Percentiles rank a stretch among this genome's conserved stretches.
Evolutionary conservation across 2,113 vertebrate genomes (phyloP).

Genomic region (Ailurus styani): DNA sequence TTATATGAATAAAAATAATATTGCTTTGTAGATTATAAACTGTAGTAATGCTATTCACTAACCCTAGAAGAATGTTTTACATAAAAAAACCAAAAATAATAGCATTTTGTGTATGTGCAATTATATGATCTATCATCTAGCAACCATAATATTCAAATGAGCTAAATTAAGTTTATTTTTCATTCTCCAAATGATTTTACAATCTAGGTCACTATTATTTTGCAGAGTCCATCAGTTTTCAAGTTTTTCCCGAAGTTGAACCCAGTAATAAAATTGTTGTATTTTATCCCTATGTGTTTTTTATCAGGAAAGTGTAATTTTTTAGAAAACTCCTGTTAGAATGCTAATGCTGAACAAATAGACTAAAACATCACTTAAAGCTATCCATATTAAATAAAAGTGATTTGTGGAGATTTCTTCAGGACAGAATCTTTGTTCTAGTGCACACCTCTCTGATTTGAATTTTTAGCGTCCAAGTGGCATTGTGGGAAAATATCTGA

Average conservation of each 20-base stretch:
- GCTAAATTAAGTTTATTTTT: background rate
- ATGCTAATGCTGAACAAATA: background rate
- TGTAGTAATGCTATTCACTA: background rate
- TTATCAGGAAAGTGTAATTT: background rate
- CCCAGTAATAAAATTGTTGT: background rate
- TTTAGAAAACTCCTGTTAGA: background rate
- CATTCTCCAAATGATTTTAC: background rate
- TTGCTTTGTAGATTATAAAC: background rate
- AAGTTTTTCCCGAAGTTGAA: background rate
- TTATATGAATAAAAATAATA: background rate
- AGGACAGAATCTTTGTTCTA: background rate
- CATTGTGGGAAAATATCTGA: background rate
- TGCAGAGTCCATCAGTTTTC: background rate
- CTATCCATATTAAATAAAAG: background rate
- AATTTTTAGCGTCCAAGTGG: background rate
- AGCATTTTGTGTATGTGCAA: background rate
- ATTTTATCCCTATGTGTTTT: background rate
- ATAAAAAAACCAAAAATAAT: background rate
- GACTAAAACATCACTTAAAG: background rate
- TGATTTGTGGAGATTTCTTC: background rate
- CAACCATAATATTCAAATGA: background rate
- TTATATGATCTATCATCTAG: background rate
- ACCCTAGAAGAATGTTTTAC: background rate
- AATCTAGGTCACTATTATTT: background rate
- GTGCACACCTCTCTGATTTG: background rate